Evolutionary conservation across 2,113 vertebrate genomes (phyloP).

Genomic region (Chamaetylas fuelleborni): DNA sequence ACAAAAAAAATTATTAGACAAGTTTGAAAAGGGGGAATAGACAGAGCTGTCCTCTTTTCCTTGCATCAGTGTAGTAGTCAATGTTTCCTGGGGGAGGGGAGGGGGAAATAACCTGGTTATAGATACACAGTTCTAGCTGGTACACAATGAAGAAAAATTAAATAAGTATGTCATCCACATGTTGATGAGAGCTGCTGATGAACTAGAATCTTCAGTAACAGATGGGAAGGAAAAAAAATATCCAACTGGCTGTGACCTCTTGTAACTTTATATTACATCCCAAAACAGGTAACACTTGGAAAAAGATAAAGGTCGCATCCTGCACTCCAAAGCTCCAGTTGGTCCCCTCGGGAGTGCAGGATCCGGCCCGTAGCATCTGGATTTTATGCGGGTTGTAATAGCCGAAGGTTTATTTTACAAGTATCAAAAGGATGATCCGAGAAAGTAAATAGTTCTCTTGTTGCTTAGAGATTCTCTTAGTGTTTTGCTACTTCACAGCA

Average conservation of each 20-base stretch:
- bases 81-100: not conserved
- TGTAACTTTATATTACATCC: conserved; percentile 51
- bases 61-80: conserved; percentile 14
- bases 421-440: conserved; percentile 64
- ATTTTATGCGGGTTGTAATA: conserved; percentile 3
- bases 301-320: conserved; percentile 1
- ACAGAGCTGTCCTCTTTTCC: conserved; percentile 11
- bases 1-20: conserved; percentile 51
- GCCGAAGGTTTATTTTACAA: conserved; percentile 58
- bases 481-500: conserved; percentile 65
- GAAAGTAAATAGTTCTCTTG: conserved; percentile 67
- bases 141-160: conserved; percentile 57
- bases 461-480: conserved; percentile 64
- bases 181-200: conserved; percentile 45
- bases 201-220: conserved; percentile 63
- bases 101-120: conserved; percentile 60
- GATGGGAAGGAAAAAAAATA: conserved; percentile 37
- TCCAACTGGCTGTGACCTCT: conserved; percentile 66
- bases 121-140: conserved; percentile 55
- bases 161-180: conserved; percentile 53
- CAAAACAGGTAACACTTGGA: conserved; percentile 46
- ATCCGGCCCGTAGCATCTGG: conserved; percentile 26
- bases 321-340: conserved; percentile 35
- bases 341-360: conserved; percentile 20
- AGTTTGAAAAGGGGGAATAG: conserved; percentile 27